Percentiles rank a stretch among this genome's conserved stretches.
These are phyloP conservation scores for Huso huso DNA, from an alignment of 2,797 vertebrate genomes.

Conservation along the genomic window DNA sequence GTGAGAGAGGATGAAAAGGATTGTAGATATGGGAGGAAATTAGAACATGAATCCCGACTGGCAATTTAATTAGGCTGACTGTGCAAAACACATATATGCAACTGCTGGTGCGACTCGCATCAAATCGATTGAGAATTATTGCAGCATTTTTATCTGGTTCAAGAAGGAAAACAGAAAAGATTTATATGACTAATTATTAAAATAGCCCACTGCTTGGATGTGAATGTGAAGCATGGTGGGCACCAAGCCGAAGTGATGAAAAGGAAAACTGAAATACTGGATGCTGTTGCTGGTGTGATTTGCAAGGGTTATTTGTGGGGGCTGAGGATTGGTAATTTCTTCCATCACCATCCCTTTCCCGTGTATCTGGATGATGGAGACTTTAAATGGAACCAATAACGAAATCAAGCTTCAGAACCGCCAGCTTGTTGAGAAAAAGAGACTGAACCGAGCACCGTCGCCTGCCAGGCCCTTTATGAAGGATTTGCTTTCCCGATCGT, in stretches of 20 bases:
- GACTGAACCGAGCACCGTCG: conserved; percentile 79
- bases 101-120: conserved; percentile 43
- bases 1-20: conserved; percentile 14
- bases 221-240: conserved; percentile 27
- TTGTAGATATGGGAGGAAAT: conserved; percentile 32
- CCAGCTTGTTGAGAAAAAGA: conserved; percentile 68
- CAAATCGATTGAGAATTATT: conserved; percentile 31
- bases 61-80: not conserved
- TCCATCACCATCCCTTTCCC: conserved; percentile 17
- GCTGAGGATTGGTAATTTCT: conserved; percentile 41
- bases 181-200: conserved; percentile 41
- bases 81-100: not conserved
- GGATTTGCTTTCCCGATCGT: conserved; percentile 66
- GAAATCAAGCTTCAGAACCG: conserved; percentile 61
- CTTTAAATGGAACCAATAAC: conserved; percentile 65
- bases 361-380: conserved; percentile 71
- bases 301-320: conserved; percentile 37
- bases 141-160: conserved; percentile 27
- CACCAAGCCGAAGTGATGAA: conserved; percentile 56
- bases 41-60: conserved; percentile 12
- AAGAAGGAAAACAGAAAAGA: conserved; percentile 12
- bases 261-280: conserved; percentile 46
- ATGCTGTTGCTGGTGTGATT: conserved; percentile 43
- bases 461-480: conserved; percentile 86
- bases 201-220: conserved; percentile 28